These are phyloP conservation scores for Hippocampus barbouri DNA, from an alignment of 2,113 vertebrate species.

Conservation along the genomic window DNA sequence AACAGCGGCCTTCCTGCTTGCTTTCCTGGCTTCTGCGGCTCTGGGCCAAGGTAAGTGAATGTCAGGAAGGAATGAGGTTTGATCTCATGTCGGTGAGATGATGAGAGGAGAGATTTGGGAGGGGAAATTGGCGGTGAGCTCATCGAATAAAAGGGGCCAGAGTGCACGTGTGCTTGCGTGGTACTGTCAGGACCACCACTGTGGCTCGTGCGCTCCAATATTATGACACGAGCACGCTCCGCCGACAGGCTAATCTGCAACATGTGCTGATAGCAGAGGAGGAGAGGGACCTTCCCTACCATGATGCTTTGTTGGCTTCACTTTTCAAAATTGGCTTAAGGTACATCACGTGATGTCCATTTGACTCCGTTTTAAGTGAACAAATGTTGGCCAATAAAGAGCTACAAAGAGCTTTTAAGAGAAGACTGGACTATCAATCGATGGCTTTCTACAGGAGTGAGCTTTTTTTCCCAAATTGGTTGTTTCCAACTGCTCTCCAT, in stretches of 20 bases:
- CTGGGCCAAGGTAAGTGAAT: slow-evolving; percentile 70
- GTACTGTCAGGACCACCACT: slow-evolving; percentile 20
- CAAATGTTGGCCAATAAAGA: neutral
- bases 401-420: neutral
- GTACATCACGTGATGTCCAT: neutral
- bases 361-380: neutral
- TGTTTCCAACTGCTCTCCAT: neutral
- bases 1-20: slow-evolving; percentile 57
- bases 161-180: slow-evolving; percentile 2
- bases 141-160: slow-evolving; percentile 29
- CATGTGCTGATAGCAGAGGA: slow-evolving; percentile 21
- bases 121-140: slow-evolving; percentile 35
- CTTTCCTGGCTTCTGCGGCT: slow-evolving; percentile 49
- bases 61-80: neutral
- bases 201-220: slow-evolving; percentile 17
- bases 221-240: slow-evolving; percentile 24
- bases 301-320: neutral
- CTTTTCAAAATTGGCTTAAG: neutral
- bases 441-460: neutral
- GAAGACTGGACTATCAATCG: neutral
- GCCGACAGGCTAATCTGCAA: slow-evolving; percentile 21
- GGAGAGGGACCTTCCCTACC: neutral
- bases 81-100: neutral
- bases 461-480: neutral
- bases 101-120: neutral